Conservation (phyloP, 2,113 vertebrate genomes). For the Seriola rivoliana region DNA sequence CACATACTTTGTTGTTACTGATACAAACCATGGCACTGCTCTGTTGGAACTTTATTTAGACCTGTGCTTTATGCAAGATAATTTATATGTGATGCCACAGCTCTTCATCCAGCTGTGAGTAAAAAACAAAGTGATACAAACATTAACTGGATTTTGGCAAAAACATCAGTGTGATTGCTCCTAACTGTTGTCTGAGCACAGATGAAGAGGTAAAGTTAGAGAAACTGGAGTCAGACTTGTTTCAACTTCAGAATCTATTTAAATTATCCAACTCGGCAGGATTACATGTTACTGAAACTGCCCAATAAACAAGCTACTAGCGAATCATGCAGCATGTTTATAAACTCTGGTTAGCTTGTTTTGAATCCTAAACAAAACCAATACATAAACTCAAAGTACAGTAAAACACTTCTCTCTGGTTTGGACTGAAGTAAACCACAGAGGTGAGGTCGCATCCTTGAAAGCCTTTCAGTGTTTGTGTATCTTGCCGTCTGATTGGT, state of each 20-base stretch:
- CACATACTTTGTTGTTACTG: not conserved
- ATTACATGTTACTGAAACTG: slow-evolving; percentile 30
- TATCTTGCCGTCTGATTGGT: not conserved
- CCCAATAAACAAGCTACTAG: not conserved
- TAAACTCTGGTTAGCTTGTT: slow-evolving; percentile 10
- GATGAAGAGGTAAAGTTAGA: not conserved
- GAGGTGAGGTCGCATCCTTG: slow-evolving; percentile 2
- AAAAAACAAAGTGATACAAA: not conserved
- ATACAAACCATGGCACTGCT: not conserved
- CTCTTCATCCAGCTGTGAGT: not conserved
- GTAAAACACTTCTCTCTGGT: slow-evolving; percentile 16
- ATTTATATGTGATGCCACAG: not conserved
- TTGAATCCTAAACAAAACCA: slow-evolving; percentile 29
- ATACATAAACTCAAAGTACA: not conserved
- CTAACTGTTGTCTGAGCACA: not conserved
- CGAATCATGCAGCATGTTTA: slow-evolving; percentile 17
- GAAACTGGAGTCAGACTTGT: not conserved
- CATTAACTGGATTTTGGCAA: not conserved
- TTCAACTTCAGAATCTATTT: not conserved
- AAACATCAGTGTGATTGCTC: not conserved
- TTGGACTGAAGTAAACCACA: not conserved
- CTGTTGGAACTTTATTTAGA: not conserved
- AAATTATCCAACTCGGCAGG: not conserved
- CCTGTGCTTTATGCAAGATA: not conserved
- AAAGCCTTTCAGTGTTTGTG: slow-evolving; percentile 7